phyloP scores from a whole-genome alignment of 1,140 invertebrate genomes.

The Acyrthosiphon pisum region DNA sequence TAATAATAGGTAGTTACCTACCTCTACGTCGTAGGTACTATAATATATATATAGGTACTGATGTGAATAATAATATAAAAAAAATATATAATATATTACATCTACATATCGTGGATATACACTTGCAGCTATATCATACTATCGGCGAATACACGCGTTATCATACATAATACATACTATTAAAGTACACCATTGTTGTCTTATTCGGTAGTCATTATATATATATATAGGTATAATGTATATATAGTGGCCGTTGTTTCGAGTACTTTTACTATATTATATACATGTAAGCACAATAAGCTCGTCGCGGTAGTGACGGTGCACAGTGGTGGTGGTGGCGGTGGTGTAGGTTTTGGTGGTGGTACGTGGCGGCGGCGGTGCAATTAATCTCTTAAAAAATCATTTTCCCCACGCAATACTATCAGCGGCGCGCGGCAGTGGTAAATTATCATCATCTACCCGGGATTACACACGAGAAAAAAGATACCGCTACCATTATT shows the following conservation, averaged over 20 bases:
- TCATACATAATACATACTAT: background rate
- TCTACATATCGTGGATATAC: background rate
- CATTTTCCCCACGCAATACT: conserved; percentile 33
- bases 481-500: conserved; percentile 46
- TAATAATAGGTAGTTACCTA: background rate
- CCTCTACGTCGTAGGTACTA: background rate
- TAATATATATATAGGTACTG: background rate
- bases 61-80: background rate
- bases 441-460: conserved; percentile 44
- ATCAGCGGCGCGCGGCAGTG: background rate
- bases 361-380: background rate
- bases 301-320: background rate
- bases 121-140: background rate
- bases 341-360: background rate
- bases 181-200: background rate
- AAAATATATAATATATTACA: background rate
- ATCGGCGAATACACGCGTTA: background rate
- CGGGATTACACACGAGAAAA: conserved; percentile 31
- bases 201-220: background rate
- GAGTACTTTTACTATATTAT: background rate
- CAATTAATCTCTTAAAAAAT: conserved; percentile 49
- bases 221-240: background rate
- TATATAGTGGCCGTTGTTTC: background rate
- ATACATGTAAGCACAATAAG: background rate
- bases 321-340: background rate